Conservation (phyloP, 2,888 invertebrate genomes). For the Rosalia funebris region DNA sequence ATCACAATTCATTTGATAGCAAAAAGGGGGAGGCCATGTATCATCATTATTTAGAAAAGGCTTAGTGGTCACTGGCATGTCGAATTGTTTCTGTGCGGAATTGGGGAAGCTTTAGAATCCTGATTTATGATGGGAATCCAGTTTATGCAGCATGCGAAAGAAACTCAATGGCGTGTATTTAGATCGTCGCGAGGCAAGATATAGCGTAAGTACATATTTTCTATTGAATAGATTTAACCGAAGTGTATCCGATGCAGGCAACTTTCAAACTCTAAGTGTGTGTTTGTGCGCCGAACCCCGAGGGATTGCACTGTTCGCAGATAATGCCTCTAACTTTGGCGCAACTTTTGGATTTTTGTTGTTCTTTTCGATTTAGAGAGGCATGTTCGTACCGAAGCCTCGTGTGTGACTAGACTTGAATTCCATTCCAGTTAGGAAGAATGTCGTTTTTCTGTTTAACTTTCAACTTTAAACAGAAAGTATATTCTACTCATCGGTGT, state of each 20-base stretch:
- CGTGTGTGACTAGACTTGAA: slow-evolving; percentile 57
- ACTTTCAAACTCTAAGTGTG: slow-evolving; percentile 53
- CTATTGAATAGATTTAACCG: slow-evolving; percentile 49
- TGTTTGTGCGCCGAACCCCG: slow-evolving; percentile 51
- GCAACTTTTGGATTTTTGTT: slow-evolving; percentile 58
- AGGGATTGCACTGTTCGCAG: slow-evolving; percentile 55
- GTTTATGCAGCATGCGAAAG: slow-evolving; percentile 22
- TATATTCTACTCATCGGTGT: slow-evolving; percentile 34
- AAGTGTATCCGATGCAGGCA: slow-evolving; percentile 51
- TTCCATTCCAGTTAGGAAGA: slow-evolving; percentile 44
- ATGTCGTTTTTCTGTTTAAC: slow-evolving; percentile 45
- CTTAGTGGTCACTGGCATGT: slow-evolving; percentile 10
- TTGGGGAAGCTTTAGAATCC: slow-evolving; percentile 24
- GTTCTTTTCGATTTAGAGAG: slow-evolving; percentile 58
- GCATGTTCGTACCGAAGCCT: slow-evolving; percentile 52
- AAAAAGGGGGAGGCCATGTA: too few relatives aligned
- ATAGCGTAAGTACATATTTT: slow-evolving; percentile 45
- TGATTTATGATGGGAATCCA: slow-evolving; percentile 36
- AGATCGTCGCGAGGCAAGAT: slow-evolving; percentile 10
- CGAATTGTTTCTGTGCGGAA: slow-evolving; percentile 15
- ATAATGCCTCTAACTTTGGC: slow-evolving; percentile 57
- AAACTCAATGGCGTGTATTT: slow-evolving; percentile 29
- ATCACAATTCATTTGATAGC: too few relatives aligned
- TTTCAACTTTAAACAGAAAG: slow-evolving; percentile 37
- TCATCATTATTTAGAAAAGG: neutral